Conservation (phyloP, 2,888 invertebrate genomes). For the Standfussiana lucernea region DNA sequence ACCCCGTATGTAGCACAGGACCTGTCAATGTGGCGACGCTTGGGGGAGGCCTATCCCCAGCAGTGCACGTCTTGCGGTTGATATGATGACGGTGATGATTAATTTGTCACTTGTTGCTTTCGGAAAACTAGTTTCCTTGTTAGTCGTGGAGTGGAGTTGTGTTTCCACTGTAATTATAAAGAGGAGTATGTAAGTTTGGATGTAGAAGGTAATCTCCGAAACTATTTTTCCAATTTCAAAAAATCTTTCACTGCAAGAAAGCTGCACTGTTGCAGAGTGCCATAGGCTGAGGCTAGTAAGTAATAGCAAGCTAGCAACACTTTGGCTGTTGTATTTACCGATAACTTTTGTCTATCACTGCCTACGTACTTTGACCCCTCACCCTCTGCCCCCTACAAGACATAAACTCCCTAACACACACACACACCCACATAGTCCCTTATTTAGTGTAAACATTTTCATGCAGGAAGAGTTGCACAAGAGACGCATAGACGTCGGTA, state of each 20-base stretch:
- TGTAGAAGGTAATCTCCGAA: neutral
- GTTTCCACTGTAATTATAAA: neutral
- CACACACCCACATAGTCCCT: neutral
- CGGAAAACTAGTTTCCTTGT: neutral
- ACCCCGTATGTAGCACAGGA: neutral
- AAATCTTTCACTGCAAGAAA: neutral
- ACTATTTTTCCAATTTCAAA: neutral
- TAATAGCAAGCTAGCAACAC: neutral
- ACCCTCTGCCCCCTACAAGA: neutral
- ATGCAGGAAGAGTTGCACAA: constrained; percentile 62
- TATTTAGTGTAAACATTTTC: constrained; percentile 46
- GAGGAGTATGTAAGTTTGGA: neutral
- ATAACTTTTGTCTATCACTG: neutral
- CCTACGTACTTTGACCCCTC: neutral
- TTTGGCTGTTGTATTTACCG: neutral
- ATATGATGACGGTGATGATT: neutral
- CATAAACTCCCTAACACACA: neutral
- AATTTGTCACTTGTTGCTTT: neutral
- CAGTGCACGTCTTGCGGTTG: neutral
- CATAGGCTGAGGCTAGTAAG: neutral
- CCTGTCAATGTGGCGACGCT: neutral
- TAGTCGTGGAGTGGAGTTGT: neutral
- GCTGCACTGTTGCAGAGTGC: no score
- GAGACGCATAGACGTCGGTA: constrained; percentile 59
- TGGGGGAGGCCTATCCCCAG: neutral